Evolutionary conservation across 2,888 invertebrate species (phyloP), one percentile per base, ranked within the genome.

Genomic region (Caenorhabditis becei): DNA sequence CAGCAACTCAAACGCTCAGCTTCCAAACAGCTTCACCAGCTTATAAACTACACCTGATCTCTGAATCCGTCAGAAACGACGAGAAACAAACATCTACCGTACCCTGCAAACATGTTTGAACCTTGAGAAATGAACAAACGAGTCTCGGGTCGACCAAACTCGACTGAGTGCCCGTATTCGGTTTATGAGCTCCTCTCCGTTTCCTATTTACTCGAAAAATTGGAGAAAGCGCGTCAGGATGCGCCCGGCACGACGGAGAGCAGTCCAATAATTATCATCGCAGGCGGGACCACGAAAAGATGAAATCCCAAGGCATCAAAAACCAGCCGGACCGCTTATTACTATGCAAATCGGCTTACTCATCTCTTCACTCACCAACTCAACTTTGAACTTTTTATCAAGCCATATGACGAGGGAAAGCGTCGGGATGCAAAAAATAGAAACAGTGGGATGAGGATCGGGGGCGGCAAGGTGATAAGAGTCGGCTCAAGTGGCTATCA

Each of bases 331-430:
- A 20, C 56, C 49, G 56, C 72, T 71, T 71, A 71, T 71, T 72
- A 72, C 72, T 72, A 72, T 72, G 72, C 72, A 72, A 72, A 72
- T 72, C 72, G 72, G 72, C 58, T 71, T 71, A 65, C 63, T 65
- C 72, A 72, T 63, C 70, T 37, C 28, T 53, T 70, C 62, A 47
- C 49, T 14, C n/a, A n/a, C n/a, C n/a, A n/a, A 41, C 71, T 65
- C 72, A 72, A 72, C 65, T 72, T 65, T 65, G 72, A 65, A 72
- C 72, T 72, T 58, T 65, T 65, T 47, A 63, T 72, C 51, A 41
- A 37, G 44, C 28, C 44, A 58, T 44, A 53, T 54, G 61, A 44
- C 58, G 24, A 49, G 49, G 11, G 35, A 35, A n/a, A n/a, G n/a
- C n/a, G n/a, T n/a, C n/a, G 37, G 18, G 23, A 23, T 44, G 67